phyloP scores from a whole-genome alignment of 1,140 invertebrate species.

The Bombus affinis region DNA sequence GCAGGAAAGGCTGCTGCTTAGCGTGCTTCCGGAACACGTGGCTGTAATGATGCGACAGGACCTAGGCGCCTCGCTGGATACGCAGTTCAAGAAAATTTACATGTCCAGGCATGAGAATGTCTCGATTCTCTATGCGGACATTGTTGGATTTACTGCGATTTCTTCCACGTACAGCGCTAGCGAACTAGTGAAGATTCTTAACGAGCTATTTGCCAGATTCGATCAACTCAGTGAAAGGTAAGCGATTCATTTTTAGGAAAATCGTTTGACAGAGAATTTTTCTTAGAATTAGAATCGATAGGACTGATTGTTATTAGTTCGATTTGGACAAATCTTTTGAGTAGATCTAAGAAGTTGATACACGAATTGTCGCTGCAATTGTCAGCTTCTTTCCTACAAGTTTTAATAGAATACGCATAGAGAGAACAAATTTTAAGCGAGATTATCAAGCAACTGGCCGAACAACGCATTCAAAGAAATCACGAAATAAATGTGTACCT shows the following conservation, averaged over 20 bases:
- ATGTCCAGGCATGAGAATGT: constrained; percentile 98
- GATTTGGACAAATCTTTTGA: neutral
- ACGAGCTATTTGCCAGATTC: constrained; percentile 96
- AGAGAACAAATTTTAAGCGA: no score
- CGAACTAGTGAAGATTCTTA: constrained; percentile 96
- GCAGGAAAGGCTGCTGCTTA: constrained; percentile 94
- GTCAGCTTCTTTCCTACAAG: neutral
- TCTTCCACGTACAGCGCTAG: constrained; percentile 97
- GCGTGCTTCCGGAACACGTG: constrained; percentile 96
- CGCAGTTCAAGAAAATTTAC: constrained; percentile 98
- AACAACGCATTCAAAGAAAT: neutral
- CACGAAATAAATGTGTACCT: neutral
- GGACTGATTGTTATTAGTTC: neutral
- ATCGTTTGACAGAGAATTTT: neutral
- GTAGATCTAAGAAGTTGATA: neutral
- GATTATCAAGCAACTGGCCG: neutral
- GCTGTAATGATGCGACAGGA: constrained; percentile 97
- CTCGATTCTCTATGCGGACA: constrained; percentile 96
- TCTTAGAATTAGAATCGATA: neutral
- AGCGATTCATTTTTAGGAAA: neutral
- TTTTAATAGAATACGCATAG: no score
- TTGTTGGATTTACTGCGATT: constrained; percentile 96
- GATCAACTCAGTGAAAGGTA: constrained; percentile 91
- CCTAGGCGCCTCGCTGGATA: constrained; percentile 92
- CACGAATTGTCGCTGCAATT: neutral